Evolutionary conservation across 2,888 invertebrate genomes (phyloP).

Genomic region (Caenorhabditis sp.): DNA sequence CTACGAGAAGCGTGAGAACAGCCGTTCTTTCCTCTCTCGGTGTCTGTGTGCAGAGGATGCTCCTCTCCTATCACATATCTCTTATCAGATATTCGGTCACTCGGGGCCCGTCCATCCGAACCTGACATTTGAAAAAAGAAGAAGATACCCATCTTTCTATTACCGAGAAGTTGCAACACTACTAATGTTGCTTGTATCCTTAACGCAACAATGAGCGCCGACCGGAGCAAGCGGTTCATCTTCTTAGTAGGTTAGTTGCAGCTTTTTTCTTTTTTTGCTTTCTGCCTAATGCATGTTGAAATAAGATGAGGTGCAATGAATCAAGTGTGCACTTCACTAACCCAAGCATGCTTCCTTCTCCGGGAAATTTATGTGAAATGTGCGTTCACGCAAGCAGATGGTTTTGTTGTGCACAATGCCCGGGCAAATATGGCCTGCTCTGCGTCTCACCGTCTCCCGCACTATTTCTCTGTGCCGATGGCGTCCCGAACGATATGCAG

Average conservation of each 20-base stretch:
- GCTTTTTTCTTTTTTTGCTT: not conserved
- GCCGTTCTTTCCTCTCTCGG: slow-evolving; percentile 54
- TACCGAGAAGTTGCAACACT: slow-evolving; percentile 50
- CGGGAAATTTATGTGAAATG: slow-evolving; percentile 14
- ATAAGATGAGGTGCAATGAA: not conserved
- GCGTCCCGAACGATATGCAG: slow-evolving; percentile 3
- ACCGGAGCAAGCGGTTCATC: slow-evolving; percentile 39
- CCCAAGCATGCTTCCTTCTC: not conserved
- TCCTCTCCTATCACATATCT: slow-evolving; percentile 46
- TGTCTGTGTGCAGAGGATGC: slow-evolving; percentile 9
- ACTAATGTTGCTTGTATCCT: slow-evolving; percentile 40
- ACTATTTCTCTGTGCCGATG: not conserved
- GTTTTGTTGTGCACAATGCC: slow-evolving; percentile 45
- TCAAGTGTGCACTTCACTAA: slow-evolving; percentile 1
- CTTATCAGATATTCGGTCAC: slow-evolving; percentile 52
- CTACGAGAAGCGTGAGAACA: slow-evolving; percentile 50
- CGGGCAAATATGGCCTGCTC: slow-evolving; percentile 43
- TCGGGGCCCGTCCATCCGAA: slow-evolving; percentile 28
- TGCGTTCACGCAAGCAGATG: slow-evolving; percentile 33
- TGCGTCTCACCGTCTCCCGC: slow-evolving; percentile 2
- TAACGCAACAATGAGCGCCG: slow-evolving; percentile 45
- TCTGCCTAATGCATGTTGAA: not conserved
- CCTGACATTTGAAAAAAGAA: slow-evolving; percentile 61
- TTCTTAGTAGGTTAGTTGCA: slow-evolving; percentile 55
- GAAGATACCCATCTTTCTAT: slow-evolving; percentile 44